Conservation (phyloP, 2,113 vertebrate genomes). For the Oryzias celebensis region DNA sequence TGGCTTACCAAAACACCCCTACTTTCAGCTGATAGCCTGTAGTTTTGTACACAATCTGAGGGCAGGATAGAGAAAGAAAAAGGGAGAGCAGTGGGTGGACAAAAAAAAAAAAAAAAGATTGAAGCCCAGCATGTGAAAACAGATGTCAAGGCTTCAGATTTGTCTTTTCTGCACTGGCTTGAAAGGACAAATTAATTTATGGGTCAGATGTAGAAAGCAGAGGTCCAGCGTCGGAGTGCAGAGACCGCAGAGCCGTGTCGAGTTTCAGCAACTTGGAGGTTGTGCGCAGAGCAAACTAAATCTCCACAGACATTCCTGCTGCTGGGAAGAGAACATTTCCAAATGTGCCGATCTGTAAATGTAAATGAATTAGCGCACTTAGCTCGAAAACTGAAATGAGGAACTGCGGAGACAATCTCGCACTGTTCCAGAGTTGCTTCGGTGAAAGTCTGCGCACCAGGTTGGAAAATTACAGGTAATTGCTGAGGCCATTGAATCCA, state of each 20-base stretch:
- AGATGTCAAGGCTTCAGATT: constrained; percentile 67
- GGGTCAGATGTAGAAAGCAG: constrained; percentile 72
- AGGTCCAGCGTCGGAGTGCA: constrained; percentile 52
- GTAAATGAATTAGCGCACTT: constrained; percentile 66
- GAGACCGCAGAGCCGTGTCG: constrained; percentile 47
- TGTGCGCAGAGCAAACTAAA: constrained; percentile 54
- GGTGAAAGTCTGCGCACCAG: constrained; percentile 60
- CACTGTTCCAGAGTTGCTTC: constrained; percentile 55
- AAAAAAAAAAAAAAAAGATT: constrained; percentile 56
- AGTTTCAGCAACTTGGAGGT: constrained; percentile 53
- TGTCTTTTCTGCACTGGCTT: constrained; percentile 47
- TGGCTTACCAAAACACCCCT: constrained; percentile 38
- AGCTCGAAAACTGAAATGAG: constrained; percentile 39
- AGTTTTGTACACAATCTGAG: constrained; percentile 47
- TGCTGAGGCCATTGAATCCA: constrained; percentile 73
- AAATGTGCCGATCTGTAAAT: constrained; percentile 62
- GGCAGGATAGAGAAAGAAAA: constrained; percentile 47
- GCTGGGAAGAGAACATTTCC: constrained; percentile 67
- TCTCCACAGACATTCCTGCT: constrained; percentile 51
- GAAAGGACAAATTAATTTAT: constrained; percentile 66
- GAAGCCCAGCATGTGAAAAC: constrained; percentile 71
- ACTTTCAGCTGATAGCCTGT: constrained; percentile 49
- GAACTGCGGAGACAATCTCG: constrained; percentile 63
- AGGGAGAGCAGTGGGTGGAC: constrained; percentile 38
- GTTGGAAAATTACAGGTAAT: constrained; percentile 78